Percentiles rank a stretch among this genome's conserved stretches.
Evolutionary conservation across 2,888 invertebrate species (phyloP).

Genomic region (Oeneis ivallda): DNA sequence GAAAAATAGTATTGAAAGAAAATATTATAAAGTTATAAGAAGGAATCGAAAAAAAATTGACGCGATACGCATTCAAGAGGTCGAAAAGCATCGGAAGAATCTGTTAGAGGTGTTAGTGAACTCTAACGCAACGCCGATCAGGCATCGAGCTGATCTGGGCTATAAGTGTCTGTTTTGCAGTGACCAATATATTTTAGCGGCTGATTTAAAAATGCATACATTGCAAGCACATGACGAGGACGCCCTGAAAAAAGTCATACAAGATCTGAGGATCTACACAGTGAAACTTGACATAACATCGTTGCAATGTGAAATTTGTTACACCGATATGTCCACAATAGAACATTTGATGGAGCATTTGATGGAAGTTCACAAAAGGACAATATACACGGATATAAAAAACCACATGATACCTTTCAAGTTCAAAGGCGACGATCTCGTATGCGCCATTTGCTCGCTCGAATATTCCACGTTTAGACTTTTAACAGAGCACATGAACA

Average conservation of each 20-base stretch:
- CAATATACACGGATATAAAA: conserved; percentile 50
- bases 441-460: conserved; percentile 50
- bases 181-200: conserved; percentile 43
- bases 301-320: conserved; percentile 55
- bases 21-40: neutral
- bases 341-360: conserved; percentile 52
- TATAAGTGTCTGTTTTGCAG: conserved; percentile 53
- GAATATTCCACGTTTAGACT: conserved; percentile 39
- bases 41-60: neutral
- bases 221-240: conserved; percentile 44
- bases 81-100: conserved; percentile 63
- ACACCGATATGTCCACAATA: conserved; percentile 41
- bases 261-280: conserved; percentile 42
- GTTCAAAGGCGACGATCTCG: conserved; percentile 46
- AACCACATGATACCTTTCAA: conserved; percentile 57
- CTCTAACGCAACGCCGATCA: conserved; percentile 57
- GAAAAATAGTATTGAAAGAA: neutral
- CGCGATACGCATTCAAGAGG: conserved; percentile 42
- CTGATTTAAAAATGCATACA: conserved; percentile 53
- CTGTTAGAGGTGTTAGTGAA: conserved; percentile 46
- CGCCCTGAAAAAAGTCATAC: conserved; percentile 46
- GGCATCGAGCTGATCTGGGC: conserved; percentile 43
- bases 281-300: conserved; percentile 59
- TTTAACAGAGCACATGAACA: conserved; percentile 61
- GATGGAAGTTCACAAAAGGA: conserved; percentile 44